Percentiles rank a stretch among this genome's conserved stretches.
Conservation (phyloP, 2,113 vertebrate genomes). For the Scalopus aquaticus region DNA sequence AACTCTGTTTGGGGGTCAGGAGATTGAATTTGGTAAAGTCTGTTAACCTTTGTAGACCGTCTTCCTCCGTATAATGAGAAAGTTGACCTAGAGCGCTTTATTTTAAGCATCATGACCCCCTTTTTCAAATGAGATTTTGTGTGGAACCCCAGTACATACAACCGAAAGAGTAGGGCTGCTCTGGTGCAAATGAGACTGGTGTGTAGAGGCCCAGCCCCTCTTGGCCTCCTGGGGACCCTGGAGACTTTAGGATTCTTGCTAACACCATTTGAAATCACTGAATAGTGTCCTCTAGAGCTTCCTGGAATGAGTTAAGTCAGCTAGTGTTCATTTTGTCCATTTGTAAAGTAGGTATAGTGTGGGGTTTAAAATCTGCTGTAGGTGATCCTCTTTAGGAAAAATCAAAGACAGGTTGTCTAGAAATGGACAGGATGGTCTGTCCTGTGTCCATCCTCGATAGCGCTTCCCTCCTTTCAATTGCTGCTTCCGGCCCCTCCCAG, state of each 20-base stretch:
- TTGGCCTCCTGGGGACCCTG: not conserved
- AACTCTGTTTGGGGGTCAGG: not conserved
- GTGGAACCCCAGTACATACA: not conserved
- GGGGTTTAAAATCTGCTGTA: not conserved
- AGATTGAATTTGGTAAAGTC: slow-evolving; percentile 36
- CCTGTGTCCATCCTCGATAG: too few species aligned
- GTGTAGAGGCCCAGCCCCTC: not conserved
- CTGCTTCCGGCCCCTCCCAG: not conserved
- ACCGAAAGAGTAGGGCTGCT: not conserved
- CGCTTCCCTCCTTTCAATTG: not conserved
- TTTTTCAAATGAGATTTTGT: not conserved
- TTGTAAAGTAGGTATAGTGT: not conserved
- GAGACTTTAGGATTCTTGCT: not conserved
- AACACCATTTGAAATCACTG: not conserved
- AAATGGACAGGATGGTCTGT: not conserved
- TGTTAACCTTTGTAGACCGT: not conserved
- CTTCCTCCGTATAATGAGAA: not conserved
- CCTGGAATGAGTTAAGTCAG: not conserved
- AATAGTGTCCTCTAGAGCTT: not conserved
- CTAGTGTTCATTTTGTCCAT: not conserved
- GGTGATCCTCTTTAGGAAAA: not conserved
- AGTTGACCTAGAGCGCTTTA: not conserved
- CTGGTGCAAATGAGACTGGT: not conserved
- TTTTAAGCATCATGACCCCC: slow-evolving; percentile 20
- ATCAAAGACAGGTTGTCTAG: not conserved